Evolutionary conservation across 2,797 vertebrate species (phyloP).

Genomic region (Eutrigla gurnardus): DNA sequence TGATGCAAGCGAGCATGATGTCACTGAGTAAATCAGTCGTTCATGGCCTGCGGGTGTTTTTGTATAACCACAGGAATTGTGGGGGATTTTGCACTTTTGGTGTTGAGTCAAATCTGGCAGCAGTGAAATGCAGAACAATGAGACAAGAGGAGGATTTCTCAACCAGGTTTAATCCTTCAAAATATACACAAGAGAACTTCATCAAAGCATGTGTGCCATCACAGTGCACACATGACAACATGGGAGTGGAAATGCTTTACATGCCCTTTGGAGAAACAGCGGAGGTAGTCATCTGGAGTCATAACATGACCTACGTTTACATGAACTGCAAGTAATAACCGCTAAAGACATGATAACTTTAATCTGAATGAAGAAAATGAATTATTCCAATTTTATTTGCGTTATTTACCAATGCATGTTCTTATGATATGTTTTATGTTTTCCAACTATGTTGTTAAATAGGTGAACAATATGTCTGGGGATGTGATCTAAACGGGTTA

Average conservation of each 20-base stretch:
- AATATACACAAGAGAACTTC: conserved; percentile 50
- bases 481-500: no score
- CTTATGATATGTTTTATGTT: no score
- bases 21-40: conserved; percentile 63
- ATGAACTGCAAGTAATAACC: no score
- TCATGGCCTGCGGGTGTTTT: conserved; percentile 50
- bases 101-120: conserved; percentile 45
- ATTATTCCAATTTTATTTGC: no score
- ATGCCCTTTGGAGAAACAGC: conserved; percentile 57
- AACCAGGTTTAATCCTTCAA: conserved; percentile 73
- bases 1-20: conserved; percentile 67
- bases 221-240: conserved; percentile 61
- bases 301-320: conserved; percentile 15
- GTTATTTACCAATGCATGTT: no score
- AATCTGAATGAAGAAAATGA: no score
- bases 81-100: conserved; percentile 36
- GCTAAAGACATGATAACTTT: no score
- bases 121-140: not conserved
- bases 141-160: conserved; percentile 50
- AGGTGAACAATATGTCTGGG: no score
- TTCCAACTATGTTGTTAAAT: no score
- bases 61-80: conserved; percentile 54
- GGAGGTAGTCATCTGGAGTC: conserved; percentile 66
- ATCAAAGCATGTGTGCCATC: conserved; percentile 46
- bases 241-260: conserved; percentile 52